Conservation (phyloP, 2,888 invertebrate species). For the Leptopilina drosophilae region DNA sequence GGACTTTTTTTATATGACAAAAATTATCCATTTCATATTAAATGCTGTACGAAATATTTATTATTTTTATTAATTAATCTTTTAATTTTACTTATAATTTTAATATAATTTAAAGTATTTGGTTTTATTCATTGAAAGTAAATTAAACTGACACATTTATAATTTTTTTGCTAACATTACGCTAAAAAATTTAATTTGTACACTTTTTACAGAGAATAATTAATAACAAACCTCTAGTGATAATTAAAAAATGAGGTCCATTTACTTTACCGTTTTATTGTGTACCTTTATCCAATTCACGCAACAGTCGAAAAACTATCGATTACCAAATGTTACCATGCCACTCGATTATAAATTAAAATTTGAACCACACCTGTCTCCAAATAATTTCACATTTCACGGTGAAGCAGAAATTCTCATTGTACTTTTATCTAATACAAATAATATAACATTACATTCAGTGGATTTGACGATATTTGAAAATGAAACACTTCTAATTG, state of each 20-base stretch:
- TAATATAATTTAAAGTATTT: no score
- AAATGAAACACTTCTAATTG: neutral
- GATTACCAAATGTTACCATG: constrained; percentile 15
- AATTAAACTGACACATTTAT: no score
- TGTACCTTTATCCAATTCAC: neutral
- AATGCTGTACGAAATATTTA: neutral
- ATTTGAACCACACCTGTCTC: constrained; percentile 7
- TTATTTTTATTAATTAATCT: no score
- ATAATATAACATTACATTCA: constrained; percentile 16
- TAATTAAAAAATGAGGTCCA: neutral
- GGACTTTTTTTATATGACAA: neutral
- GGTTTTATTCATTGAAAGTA: no score
- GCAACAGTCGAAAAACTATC: neutral
- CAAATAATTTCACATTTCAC: constrained; percentile 9
- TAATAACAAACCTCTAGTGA: neutral
- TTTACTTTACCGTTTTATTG: neutral
- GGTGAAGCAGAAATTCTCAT: constrained; percentile 26
- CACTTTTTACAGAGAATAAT: neutral
- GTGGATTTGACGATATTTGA: neutral
- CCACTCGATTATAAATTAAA: constrained; percentile 23
- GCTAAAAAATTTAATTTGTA: no score
- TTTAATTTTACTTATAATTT: no score
- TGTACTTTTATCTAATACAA: neutral
- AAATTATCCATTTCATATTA: neutral
- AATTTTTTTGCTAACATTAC: no score